These are phyloP conservation scores for Meda fulgida DNA, from an alignment of 2,797 vertebrate species.

Conservation along the genomic window DNA sequence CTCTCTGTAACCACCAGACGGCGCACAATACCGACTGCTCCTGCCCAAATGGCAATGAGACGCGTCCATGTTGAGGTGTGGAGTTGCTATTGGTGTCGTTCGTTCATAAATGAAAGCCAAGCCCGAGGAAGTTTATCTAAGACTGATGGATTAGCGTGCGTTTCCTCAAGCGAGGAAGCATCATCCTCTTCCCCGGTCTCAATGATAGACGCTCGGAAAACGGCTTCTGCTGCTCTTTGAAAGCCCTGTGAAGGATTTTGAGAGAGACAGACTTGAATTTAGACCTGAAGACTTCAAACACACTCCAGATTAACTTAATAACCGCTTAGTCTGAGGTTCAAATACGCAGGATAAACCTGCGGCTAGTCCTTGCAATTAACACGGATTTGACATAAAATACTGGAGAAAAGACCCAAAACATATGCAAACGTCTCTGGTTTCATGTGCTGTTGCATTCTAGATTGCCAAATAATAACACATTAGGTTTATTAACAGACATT, in stretches of 20 bases:
- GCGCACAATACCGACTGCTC: conserved; percentile 65
- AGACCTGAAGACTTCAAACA: conserved; percentile 20
- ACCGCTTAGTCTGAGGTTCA: conserved; percentile 15
- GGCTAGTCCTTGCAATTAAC: conserved; percentile 38
- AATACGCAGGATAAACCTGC: not conserved
- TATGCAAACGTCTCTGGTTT: not conserved
- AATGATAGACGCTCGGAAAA: conserved; percentile 7
- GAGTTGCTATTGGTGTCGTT: not conserved
- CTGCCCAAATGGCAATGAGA: conserved; percentile 53
- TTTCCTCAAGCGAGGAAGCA: conserved; percentile 28
- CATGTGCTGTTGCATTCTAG: not conserved
- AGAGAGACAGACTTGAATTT: conserved; percentile 22
- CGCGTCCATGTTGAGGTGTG: conserved; percentile 76
- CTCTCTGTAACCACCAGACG: conserved; percentile 66
- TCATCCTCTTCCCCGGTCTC: conserved; percentile 19
- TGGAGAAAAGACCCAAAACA: not conserved
- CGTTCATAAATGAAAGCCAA: conserved; percentile 5
- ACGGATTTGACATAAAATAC: conserved; percentile 1
- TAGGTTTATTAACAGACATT: not conserved
- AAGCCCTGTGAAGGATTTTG: conserved; percentile 29
- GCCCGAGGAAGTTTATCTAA: conserved; percentile 5
- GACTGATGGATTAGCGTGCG: conserved; percentile 1
- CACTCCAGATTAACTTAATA: conserved; percentile 25
- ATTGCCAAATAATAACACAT: not conserved
- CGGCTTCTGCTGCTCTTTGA: conserved; percentile 17